Conservation (phyloP, 2,797 vertebrate genomes). For the Lagodon rhomboides region DNA sequence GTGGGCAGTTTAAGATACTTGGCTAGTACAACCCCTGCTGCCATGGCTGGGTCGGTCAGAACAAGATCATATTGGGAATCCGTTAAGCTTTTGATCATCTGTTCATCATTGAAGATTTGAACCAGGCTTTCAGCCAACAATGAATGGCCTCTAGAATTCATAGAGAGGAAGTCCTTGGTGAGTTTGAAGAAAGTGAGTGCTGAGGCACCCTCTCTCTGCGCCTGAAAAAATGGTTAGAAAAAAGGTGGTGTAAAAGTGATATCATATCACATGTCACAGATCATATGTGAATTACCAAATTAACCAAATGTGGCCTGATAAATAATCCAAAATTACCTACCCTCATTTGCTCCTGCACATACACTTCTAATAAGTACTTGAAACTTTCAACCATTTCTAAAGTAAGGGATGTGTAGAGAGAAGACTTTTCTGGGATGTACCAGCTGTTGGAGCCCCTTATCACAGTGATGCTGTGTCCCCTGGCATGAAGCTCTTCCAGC, state of each 20-base stretch:
- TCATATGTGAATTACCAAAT: background rate
- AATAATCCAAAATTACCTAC: slow-evolving; percentile 44
- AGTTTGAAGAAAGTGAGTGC: slow-evolving; percentile 65
- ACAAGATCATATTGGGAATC: slow-evolving; percentile 80
- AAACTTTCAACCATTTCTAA: background rate
- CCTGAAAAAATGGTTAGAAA: slow-evolving; percentile 35
- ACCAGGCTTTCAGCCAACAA: background rate
- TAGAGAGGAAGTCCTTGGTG: slow-evolving; percentile 61
- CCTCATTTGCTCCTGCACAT: slow-evolving; percentile 54
- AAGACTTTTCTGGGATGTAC: slow-evolving; percentile 79
- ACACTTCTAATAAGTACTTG: slow-evolving; percentile 60
- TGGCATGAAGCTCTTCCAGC: slow-evolving; percentile 77
- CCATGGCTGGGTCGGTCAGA: slow-evolving; percentile 79
- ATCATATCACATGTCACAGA: too few relatives aligned
- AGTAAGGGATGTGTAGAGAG: slow-evolving; percentile 74
- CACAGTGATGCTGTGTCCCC: slow-evolving; percentile 80
- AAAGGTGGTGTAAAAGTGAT: background rate
- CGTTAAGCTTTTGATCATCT: slow-evolving; percentile 60
- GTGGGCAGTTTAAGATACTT: slow-evolving; percentile 82
- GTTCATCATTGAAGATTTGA: slow-evolving; percentile 64
- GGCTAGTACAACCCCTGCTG: slow-evolving; percentile 72
- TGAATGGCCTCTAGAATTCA: slow-evolving; percentile 61
- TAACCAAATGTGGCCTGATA: rapidly evolving
- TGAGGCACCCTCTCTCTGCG: slow-evolving; percentile 63
- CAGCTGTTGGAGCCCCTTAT: slow-evolving; percentile 70